Evolutionary conservation across 2,888 invertebrate species (phyloP), one percentile per base, ranked within the genome.

Genomic region (Alsophila aescularia): DNA sequence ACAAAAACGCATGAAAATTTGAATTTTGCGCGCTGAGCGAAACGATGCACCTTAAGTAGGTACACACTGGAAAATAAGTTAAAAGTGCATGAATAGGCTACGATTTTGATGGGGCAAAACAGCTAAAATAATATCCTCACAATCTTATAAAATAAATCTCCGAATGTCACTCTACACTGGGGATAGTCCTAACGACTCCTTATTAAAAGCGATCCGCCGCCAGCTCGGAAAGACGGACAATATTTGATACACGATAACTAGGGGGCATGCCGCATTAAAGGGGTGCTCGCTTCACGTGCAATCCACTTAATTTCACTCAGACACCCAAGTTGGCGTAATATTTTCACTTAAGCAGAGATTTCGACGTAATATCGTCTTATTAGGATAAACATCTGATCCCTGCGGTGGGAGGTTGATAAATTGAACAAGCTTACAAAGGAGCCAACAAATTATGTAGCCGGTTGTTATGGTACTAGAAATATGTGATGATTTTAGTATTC

Each of bases 161-260:
- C 62, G 44, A 29, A 41, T 14, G n/a, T 14, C 43, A 31, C 37
- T 62, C 59, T 85, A 76, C 77, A 76, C 88, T 90, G 66, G 70
- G 58, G 10, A 54, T 53, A 70, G 66, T 75, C 77, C 73, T 83
- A 85, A 87, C 77, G 77, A 83, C 69, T 81, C 61, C 80, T 81
- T 85, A 87, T 87, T 88, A 86, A 84, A 86, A 84, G 73, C 67
- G 79, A 82, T 76, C 81, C 77, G 74, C 75, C 35, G 37, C 70
- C 75, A n/a, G n/a, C n/a, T n/a, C n/a, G n/a, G n/a, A n/a, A n/a
- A n/a, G 58, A 79, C 83, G 72, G 79, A 74, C 76, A 71, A 73
- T 68, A 67, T 76, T 77, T 89, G 88, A 88, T 90, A 76, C 86
- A 90, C 85, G 82, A 84, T 89, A 87, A 87, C 90, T 90, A 83